Percentiles rank a stretch among this genome's conserved stretches.
These are phyloP conservation scores for Thymelicus sylvestris DNA, from an alignment of 2,888 invertebrate species.

Conservation along the genomic window DNA sequence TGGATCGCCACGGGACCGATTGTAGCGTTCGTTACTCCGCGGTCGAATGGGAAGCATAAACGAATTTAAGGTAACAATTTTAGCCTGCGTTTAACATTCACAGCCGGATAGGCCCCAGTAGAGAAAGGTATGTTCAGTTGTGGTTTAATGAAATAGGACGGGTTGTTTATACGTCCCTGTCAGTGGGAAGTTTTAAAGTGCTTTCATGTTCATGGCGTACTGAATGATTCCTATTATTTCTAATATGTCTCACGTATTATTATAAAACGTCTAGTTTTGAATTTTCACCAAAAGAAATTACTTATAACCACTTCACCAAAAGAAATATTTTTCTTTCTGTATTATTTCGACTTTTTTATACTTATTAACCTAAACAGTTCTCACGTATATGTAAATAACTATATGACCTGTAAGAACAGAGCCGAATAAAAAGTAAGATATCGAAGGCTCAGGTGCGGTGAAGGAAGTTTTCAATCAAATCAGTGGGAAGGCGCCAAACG, in stretches of 20 bases:
- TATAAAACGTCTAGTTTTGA: no score
- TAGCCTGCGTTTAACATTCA: conserved; percentile 72
- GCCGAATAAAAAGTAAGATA: conserved; percentile 33
- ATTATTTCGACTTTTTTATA: no score
- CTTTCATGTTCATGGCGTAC: background rate
- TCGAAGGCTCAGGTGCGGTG: conserved; percentile 69
- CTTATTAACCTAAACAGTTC: no score
- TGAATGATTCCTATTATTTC: no score
- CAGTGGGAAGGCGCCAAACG: conserved; percentile 66
- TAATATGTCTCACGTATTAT: no score
- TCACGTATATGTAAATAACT: background rate
- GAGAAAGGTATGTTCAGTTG: conserved; percentile 46
- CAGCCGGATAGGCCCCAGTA: conserved; percentile 50
- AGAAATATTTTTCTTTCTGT: no score
- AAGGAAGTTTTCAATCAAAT: conserved; percentile 81
- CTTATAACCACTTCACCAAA: no score
- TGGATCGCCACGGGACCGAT: conserved; percentile 73
- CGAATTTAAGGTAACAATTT: conserved; percentile 79
- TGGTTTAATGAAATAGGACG: conserved; percentile 32
- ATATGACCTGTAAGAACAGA: background rate
- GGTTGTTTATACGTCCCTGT: conserved; percentile 20
- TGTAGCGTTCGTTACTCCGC: conserved; percentile 64
- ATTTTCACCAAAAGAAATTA: no score
- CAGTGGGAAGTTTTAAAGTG: conserved; percentile 11
- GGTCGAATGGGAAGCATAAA: conserved; percentile 66